Base-by-base conservation (phyloP, 2,888 invertebrate genomes). In the Lasioglossum malachurum region DNA sequence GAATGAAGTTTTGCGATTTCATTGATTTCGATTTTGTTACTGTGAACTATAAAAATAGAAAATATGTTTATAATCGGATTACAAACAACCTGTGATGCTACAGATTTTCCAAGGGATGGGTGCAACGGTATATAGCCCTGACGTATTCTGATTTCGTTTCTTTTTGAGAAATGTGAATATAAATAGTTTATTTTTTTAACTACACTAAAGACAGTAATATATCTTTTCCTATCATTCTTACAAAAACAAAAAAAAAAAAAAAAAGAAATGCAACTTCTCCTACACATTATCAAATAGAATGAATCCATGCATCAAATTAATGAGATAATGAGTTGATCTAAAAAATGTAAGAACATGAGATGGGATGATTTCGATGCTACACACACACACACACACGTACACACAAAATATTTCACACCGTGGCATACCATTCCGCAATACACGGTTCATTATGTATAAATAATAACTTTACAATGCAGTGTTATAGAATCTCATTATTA, bases 391-490 rank as follows among this genome's bases (percentile, higher is more conserved):
- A 87, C 89, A 89, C 57, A 86, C 89, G 86, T 82, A 38, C 88
- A 87, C 87, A 75, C 84, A 82, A 74, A 77, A 85, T 75, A 83
- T 88, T 86, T 85, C 90, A 89, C 78, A 78, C 41, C n/a, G 75
- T 78, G 82, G 75, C 77, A 78, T 74, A 78, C 76, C 76, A 84
- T 78, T 80, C 53, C 76, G 80, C 72, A 86, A 76, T 81, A 79
- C 35, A 87, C 74, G 81, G 78, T 89, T 82, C 78, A 75, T 80
- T 60, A 74, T 74, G 81, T 81, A 91, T 89, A 89, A 89, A 91
- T 91, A 89, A 87, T 86, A 90, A 88, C 82, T 84, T 90, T 83
- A 72, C 87, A 91, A 91, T 89, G 84, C 78, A 80, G 84, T 73
- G 27, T 46, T 75, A 75, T 83, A 79, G 78, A 86, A 89, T 79